Evolutionary conservation across 1,140 invertebrate species (phyloP).

Genomic region (Stenopsyche tienmushanensis): DNA sequence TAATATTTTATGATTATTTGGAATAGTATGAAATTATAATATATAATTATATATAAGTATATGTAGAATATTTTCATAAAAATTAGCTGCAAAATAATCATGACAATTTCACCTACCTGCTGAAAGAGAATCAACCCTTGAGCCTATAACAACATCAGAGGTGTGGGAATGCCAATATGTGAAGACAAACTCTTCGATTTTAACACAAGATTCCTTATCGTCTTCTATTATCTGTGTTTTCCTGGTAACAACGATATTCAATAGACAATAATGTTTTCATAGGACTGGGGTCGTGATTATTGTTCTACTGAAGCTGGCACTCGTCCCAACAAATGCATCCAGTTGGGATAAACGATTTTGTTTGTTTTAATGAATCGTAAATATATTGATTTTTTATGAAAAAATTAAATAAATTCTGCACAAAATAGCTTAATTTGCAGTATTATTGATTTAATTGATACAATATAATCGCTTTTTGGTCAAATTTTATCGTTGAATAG

Average conservation of each 20-base stretch:
- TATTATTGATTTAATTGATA: background rate
- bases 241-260: constrained; percentile 35
- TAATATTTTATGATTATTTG: too few relatives aligned
- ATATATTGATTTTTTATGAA: background rate
- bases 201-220: constrained; percentile 21
- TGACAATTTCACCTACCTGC: constrained; percentile 20
- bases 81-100: constrained; percentile 10
- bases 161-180: constrained; percentile 35
- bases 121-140: constrained; percentile 20
- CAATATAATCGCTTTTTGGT: constrained; percentile 1
- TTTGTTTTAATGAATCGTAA: background rate
- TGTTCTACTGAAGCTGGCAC: too few relatives aligned
- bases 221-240: constrained; percentile 35
- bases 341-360: background rate
- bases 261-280: constrained; percentile 29
- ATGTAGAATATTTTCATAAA: background rate
- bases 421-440: too few relatives aligned
- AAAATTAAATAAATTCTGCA: too few relatives aligned
- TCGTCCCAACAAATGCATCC: background rate
- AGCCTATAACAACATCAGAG: constrained; percentile 33
- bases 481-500: too few relatives aligned
- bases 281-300: constrained; percentile 6
- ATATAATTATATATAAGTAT: background rate
- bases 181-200: constrained; percentile 10
- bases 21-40: background rate